Conservation (phyloP, 2,113 vertebrate species). For the Engystomops pustulosus region DNA sequence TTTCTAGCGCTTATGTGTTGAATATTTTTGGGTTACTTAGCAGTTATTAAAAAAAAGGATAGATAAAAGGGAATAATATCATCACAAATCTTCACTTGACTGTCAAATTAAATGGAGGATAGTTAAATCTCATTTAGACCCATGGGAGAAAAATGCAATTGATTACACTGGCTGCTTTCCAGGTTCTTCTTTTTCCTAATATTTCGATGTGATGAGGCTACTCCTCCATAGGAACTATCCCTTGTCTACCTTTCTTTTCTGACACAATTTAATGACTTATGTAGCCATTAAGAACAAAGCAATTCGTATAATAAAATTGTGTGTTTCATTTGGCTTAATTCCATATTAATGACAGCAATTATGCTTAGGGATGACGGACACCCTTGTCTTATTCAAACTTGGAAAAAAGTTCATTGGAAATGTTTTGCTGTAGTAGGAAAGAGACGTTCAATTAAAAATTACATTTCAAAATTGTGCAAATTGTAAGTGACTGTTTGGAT, state of each 20-base stretch:
- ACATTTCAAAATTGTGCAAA: too few species aligned
- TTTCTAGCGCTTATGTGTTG: conserved; percentile 15
- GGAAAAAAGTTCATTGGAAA: background rate
- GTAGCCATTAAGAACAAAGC: conserved; percentile 45
- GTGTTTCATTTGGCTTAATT: conserved; percentile 50
- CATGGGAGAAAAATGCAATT: conserved; percentile 51
- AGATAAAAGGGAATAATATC: conserved; percentile 44
- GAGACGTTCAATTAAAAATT: background rate
- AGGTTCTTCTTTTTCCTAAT: conserved; percentile 29
- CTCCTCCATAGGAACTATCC: conserved; percentile 13
- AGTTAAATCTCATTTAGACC: conserved; percentile 50
- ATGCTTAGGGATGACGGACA: background rate
- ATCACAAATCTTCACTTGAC: conserved; percentile 51
- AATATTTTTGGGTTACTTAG: conserved; percentile 52
- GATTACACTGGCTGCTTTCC: conserved; percentile 39
- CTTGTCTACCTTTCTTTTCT: conserved; percentile 4
- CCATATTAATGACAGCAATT: conserved; percentile 47
- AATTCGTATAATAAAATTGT: conserved; percentile 41
- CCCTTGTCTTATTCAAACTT: background rate
- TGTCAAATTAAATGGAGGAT: conserved; percentile 56
- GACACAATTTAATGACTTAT: conserved; percentile 46
- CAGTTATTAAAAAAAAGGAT: conserved; percentile 48
- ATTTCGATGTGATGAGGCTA: conserved; percentile 36
- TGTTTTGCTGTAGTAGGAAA: background rate
- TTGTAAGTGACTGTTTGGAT: background rate